Evolutionary conservation across 53 echinoderm and acorn worm genomes (phyloP), one percentile per base, ranked within the genome.

Genomic region (Apostichopus leukothele): DNA sequence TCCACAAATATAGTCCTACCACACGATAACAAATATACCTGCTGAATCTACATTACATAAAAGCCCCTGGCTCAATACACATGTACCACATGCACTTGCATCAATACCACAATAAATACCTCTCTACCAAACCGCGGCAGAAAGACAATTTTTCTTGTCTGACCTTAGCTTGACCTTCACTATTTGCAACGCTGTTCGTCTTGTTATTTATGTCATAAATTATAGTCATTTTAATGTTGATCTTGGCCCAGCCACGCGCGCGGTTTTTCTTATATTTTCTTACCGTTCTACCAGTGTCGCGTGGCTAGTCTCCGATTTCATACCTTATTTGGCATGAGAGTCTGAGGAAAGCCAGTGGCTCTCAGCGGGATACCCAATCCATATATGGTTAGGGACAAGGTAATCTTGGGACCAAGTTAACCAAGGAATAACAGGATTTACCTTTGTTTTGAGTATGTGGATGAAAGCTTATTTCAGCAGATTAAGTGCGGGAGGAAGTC

Each of bases 151-250:
- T 54, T 81, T 54, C 23, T 22, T 55, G 81, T 81, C 81, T 81
- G 81, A 81, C 81, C 81, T 51, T 81, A 59, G 21, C 12, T 50
- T 59, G 81, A 81, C 81, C 81, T 81, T 81, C 60, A 51, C n/a
- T 81, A 57, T 81, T 59, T 81, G 54, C 23, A 54, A 21, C 57
- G 81, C 51, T n/a, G 54, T 54, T 81, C 20, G 81, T 18, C 54
- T 19, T 81, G 60, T 81, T 81, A 81, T 81, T 81, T 57, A 81
- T 81, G 81, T 81, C 81, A 81, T 81, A 81, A 81, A 81, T 81
- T 81, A 81, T 81, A 55, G 81, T 81, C 57, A 81, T n/a, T 54
- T 54, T 59, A 81, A 53, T 81, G 81, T 81, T 81, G 81, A 81
- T 81, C 81, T 81, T 81, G 53, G 23, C 55, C 54, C 55, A 81